phyloP scores from a whole-genome alignment of 2,113 vertebrate species.

The Dicentrarchus labrax region DNA sequence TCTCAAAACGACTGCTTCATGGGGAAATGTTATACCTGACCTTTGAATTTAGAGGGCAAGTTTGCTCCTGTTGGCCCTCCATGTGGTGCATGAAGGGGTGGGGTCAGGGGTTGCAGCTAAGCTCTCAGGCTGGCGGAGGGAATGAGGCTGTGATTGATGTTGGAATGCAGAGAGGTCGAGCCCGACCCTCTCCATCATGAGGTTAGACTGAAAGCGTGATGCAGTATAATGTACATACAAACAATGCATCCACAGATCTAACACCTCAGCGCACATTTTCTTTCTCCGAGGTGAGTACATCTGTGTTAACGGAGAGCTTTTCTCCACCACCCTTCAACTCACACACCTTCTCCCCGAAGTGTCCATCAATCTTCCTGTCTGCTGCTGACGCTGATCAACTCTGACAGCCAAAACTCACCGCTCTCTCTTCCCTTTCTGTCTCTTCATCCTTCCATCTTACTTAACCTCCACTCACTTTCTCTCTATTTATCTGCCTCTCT shows the following conservation, averaged over 20 bases:
- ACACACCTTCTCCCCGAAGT: slow-evolving; percentile 35
- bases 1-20: slow-evolving; percentile 48
- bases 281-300: neutral
- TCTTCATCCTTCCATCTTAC: slow-evolving; percentile 63
- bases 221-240: slow-evolving; percentile 41
- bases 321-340: slow-evolving; percentile 30
- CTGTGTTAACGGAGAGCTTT: slow-evolving; percentile 42
- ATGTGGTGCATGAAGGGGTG: slow-evolving; percentile 55
- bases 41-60: slow-evolving; percentile 57
- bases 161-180: slow-evolving; percentile 52
- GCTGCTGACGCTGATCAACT: slow-evolving; percentile 63
- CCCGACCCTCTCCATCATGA: slow-evolving; percentile 60
- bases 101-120: slow-evolving; percentile 64
- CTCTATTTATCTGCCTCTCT: slow-evolving; percentile 57
- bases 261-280: neutral
- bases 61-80: slow-evolving; percentile 52
- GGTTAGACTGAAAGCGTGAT: slow-evolving; percentile 44
- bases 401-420: slow-evolving; percentile 65
- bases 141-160: slow-evolving; percentile 75
- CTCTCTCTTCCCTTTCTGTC: slow-evolving; percentile 48
- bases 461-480: slow-evolving; percentile 60
- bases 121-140: slow-evolving; percentile 39
- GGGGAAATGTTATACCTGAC: slow-evolving; percentile 62
- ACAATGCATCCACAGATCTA: slow-evolving; percentile 26
- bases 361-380: slow-evolving; percentile 68